phyloP scores from a whole-genome alignment of 2,888 invertebrate genomes.

The Chaitophorus viminalis region DNA sequence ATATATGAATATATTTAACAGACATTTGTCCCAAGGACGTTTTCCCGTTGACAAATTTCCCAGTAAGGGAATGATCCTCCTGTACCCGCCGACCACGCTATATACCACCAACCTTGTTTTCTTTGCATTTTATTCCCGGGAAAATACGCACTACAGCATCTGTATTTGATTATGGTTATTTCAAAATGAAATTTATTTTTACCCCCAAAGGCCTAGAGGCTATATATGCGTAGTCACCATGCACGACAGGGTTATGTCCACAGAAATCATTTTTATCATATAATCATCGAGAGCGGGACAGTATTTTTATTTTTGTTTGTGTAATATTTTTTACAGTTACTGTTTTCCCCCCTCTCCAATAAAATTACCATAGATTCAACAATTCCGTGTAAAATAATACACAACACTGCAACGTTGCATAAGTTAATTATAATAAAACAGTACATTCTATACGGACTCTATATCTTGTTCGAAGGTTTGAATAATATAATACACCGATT shows the following conservation, averaged over 20 bases:
- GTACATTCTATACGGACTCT: neutral
- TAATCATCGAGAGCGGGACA: conserved; percentile 27
- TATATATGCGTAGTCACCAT: neutral
- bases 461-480: neutral
- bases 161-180: conserved; percentile 48
- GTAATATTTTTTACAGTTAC: neutral
- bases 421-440: neutral
- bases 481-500: neutral
- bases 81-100: neutral
- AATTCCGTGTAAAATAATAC: neutral
- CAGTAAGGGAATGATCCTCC: conserved; percentile 14
- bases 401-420: neutral
- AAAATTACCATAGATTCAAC: neutral
- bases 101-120: conserved; percentile 33
- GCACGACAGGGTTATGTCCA: neutral
- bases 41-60: conserved; percentile 52
- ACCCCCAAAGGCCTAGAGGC: conserved; percentile 18
- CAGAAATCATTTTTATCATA: conserved; percentile 44
- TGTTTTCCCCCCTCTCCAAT: neutral
- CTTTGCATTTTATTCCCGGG: conserved; percentile 40
- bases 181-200: conserved; percentile 49
- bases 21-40: conserved; percentile 57
- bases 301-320: neutral
- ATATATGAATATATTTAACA: conserved; percentile 59
- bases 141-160: conserved; percentile 40